These are phyloP conservation scores for Trichosurus vulpecula DNA, from an alignment of 2,797 vertebrate species.

Conservation along the genomic window DNA sequence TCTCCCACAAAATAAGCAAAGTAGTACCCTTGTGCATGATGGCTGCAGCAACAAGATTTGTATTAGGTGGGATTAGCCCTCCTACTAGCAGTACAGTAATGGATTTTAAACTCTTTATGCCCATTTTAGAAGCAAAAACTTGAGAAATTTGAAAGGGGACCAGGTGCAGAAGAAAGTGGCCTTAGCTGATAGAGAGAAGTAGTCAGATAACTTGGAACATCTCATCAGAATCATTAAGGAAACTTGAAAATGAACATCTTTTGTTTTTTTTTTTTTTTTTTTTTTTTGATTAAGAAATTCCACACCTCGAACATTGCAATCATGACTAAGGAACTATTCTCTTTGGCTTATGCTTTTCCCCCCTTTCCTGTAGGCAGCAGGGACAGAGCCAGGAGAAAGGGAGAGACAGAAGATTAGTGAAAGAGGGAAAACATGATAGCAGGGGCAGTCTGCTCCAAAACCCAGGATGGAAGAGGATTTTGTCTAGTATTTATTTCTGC, in stretches of 20 bases:
- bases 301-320: background rate
- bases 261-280: background rate
- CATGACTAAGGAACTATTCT: background rate
- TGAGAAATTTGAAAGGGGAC: background rate
- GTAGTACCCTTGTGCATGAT: background rate
- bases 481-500: background rate
- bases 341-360: background rate
- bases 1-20: background rate
- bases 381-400: background rate
- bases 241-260: background rate
- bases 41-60: background rate
- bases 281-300: background rate
- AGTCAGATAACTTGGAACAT: background rate
- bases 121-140: background rate
- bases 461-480: background rate
- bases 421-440: too few species aligned
- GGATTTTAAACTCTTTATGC: background rate
- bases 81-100: background rate
- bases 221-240: background rate
- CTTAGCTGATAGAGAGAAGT: background rate
- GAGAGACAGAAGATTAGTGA: background rate
- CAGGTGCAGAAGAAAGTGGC: background rate
- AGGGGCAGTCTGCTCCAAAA: background rate
- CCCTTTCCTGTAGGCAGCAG: background rate
- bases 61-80: background rate